Base-by-base conservation (phyloP, 2,113 vertebrate species). In the Dipodomys ordii region DNA sequence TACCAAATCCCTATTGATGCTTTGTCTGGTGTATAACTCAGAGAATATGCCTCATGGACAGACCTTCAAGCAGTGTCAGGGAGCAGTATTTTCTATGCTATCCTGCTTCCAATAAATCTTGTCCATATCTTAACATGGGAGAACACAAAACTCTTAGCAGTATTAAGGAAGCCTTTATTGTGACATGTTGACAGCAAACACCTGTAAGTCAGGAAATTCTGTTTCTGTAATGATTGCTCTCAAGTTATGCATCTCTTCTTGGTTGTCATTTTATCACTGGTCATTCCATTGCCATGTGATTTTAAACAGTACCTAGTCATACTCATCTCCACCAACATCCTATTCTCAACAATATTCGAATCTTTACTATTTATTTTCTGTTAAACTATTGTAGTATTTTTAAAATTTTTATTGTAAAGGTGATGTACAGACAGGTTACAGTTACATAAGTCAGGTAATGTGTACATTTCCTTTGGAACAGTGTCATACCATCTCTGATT, bases 11-110 rank as follows among this genome's bases (percentile, higher is more conserved):
- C 2, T 22, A 20, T 18, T 25, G 1, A 67, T 57, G 2, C 7
- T 12, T 65, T 7, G 9, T 0, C 57, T 46, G 22, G 11, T 39
- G 1, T 72, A 27, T 5, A 81, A 15, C 4, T 84, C 76, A 62
- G 35, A 68, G 23, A 15, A 32, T 4, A 60, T 57, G 5, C 12
- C 39, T 67, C 15, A 57, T 67, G 18, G 16, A 39, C 5, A 5
- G 44, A 62, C 32, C 19, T 19, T 49, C 28, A 7, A 2, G 4
- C 7, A 18, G n/a, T 57, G 35, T 62, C 2, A 13, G 35, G 7
- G 0, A 28, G 22, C 6, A 46, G 11, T 0, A 32, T 0, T 13
- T 16, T 1, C 23, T n/a, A 1, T 28, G 7, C 13, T n/a, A 22
- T 27, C 25, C 4, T 8, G 5, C 60, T 94, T 76, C 35, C 35